These are phyloP conservation scores for Pycnomerus fuliginosus DNA, from an alignment of 2,888 invertebrate species.

Conservation along the genomic window DNA sequence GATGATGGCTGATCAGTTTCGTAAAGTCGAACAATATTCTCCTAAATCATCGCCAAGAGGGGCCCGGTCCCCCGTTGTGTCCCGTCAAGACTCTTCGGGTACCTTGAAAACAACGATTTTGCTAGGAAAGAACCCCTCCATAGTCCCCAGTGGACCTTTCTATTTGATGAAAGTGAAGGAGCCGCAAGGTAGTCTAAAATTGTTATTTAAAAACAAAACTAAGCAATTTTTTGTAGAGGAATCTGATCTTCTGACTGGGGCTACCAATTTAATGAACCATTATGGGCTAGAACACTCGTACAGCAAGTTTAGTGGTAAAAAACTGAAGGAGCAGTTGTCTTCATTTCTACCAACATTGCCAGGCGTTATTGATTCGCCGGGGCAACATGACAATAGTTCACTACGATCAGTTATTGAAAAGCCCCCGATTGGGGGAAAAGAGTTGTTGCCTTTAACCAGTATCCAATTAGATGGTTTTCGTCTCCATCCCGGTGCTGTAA, in stretches of 20 bases:
- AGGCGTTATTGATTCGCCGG: slow-evolving; percentile 92
- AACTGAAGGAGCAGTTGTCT: slow-evolving; percentile 90
- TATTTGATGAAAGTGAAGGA: slow-evolving; percentile 99
- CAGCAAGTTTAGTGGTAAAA: slow-evolving; percentile 96
- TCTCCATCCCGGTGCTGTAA: slow-evolving; percentile 87
- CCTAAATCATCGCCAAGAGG: slow-evolving; percentile 94
- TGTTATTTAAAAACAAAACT: too few species aligned
- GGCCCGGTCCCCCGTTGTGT: slow-evolving; percentile 92
- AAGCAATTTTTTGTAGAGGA: slow-evolving; percentile 79
- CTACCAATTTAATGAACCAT: slow-evolving; percentile 95
- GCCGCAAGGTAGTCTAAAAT: slow-evolving; percentile 69
- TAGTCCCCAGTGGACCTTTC: slow-evolving; percentile 96
- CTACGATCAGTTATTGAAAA: slow-evolving; percentile 93
- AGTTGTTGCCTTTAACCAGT: slow-evolving; percentile 80
- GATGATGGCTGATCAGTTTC: slow-evolving; percentile 92
- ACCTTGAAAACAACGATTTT: slow-evolving; percentile 97
- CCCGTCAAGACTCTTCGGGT: slow-evolving; percentile 94
- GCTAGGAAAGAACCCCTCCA: slow-evolving; percentile 94
- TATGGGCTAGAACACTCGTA: slow-evolving; percentile 96
- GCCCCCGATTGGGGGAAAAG: slow-evolving; percentile 90
- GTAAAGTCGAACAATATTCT: slow-evolving; percentile 91
- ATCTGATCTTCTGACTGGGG: slow-evolving; percentile 92
- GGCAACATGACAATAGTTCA: slow-evolving; percentile 82
- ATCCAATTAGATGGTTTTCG: slow-evolving; percentile 91
- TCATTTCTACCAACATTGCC: slow-evolving; percentile 94